Base-by-base conservation (phyloP, 2,113 vertebrate genomes). In the Tachycineta bicolor region DNA sequence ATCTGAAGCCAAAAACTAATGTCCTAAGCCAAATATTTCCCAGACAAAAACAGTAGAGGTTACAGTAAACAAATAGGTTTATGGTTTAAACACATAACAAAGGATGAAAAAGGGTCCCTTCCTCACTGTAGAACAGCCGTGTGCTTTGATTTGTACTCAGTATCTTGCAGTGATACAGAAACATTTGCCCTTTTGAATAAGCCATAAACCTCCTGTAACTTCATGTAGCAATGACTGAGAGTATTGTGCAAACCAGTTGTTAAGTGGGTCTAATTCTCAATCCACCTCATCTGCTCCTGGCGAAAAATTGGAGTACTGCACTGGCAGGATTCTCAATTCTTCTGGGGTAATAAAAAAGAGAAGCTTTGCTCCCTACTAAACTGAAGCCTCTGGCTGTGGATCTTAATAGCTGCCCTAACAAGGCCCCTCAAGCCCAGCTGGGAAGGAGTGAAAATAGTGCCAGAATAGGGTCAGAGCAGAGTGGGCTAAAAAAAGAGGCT, bases 111-210 rank as follows among this genome's bases (percentile, higher is more conserved):
- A 87, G 15, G 4, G 9, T 33, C 11, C n/a, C 65, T 47, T 84
- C 67, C 13, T 82, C 28, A 44, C 31, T 84, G 34, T 59, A 68
- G 50, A 69, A 37, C 52, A 91, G 3, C 28, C 1, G 0, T 43
- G 41, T 82, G 12, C 53, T 89, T 88, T 94, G 79, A 71, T 94
- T 96, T 95, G 60, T 90, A 60, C 60, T 53, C 41, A 29, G 12
- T 69, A 52, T 60, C 73, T 90, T 58, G 5, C 39, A 75, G 62
- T 43, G 44, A 29, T 81, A 37, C 22, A 86, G 64, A 77, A 94
- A 90, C 68, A 74, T 53, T 92, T 90, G 52, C 41, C 55, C 69
- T 90, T 83, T 68, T 83, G 53, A 92, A 78, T 81, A 87, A 95
- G 44, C 52, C 25, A 49, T 77, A 90, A 92, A 96, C 79, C 52